phyloP scores from a whole-genome alignment of 1,140 invertebrate genomes.

The Coptotermes formosanus region DNA sequence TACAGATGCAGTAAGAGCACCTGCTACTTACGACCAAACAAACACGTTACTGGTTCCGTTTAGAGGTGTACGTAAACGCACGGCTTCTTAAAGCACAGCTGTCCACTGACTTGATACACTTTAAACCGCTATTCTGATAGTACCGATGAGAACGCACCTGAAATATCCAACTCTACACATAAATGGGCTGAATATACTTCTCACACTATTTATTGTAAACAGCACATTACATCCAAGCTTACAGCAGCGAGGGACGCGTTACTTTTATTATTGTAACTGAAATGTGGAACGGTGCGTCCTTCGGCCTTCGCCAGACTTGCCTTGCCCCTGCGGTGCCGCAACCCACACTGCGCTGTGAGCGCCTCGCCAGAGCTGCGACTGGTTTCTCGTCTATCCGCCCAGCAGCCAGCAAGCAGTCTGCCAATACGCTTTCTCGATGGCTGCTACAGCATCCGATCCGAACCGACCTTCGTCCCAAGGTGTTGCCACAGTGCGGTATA shows the following conservation, averaged over 20 bases:
- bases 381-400: too few relatives aligned
- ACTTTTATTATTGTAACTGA: not conserved
- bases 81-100: not conserved
- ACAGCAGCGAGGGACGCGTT: not conserved
- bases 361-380: not conserved
- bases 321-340: not conserved
- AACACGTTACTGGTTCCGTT: not conserved
- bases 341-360: not conserved
- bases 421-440: constrained; percentile 4
- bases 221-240: not conserved
- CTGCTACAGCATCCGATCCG: constrained; percentile 5
- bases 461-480: constrained; percentile 14
- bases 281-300: not conserved
- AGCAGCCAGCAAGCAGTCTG: not conserved
- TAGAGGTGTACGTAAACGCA: not conserved
- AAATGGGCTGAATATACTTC: not conserved
- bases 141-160: not conserved
- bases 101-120: not conserved
- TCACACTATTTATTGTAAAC: not conserved
- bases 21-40: not conserved
- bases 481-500: not conserved
- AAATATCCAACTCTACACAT: not conserved
- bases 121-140: not conserved
- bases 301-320: not conserved
- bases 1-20: not conserved